Evolutionary conservation across 2,113 vertebrate genomes (phyloP), one percentile per base, ranked within the genome.

Genomic region (Choloepus hoffmanni): DNA sequence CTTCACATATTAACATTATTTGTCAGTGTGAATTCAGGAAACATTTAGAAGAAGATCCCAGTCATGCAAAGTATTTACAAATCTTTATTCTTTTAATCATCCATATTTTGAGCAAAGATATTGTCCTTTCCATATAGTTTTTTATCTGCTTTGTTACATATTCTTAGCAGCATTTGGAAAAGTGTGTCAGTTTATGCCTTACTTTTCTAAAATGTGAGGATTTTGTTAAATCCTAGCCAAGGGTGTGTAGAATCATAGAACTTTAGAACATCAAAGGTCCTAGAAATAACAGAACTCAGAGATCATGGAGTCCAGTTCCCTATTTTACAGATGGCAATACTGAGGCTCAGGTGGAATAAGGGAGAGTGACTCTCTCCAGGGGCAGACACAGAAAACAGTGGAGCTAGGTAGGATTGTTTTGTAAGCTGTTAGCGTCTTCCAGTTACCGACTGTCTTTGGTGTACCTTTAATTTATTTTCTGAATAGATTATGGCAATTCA

Each of bases 71-170:
- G 26, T 58, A 87, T 84, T 91, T 73, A 94, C 55, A 84, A 95
- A 91, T 79, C 68, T 58, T 92, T 95, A 60, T 83, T 19, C 55
- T 95, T 73, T 68, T 88, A 95, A 40, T 45, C 74, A 94, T 21
- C 78, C 26, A 45, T 55, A 30, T 88, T 95, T 95, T 76, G 78
- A 67, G 94, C 48, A 40, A 85, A 95, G 86, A 65, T 53, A 70
- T 86, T 90, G 94, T 94, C 48, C 62, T 96, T 94, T 92, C 62
- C 87, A 79, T 67, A n/a, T 11, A 60, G 11, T 70, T 7, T 81
- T 95, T 96, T 73, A 28, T 92, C 67, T 50, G 68, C 53, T 86
- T 95, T 83, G 76, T 95, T 83, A 93, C 90, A 89, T 89, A 92
- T 91, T 89, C 73, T 85, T 83, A 89, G 73, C 60, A 85, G 78